Percentiles rank a stretch among this genome's conserved stretches.
Evolutionary conservation across 2,113 vertebrate genomes (phyloP).

Genomic region (Bothrops jararaca): DNA sequence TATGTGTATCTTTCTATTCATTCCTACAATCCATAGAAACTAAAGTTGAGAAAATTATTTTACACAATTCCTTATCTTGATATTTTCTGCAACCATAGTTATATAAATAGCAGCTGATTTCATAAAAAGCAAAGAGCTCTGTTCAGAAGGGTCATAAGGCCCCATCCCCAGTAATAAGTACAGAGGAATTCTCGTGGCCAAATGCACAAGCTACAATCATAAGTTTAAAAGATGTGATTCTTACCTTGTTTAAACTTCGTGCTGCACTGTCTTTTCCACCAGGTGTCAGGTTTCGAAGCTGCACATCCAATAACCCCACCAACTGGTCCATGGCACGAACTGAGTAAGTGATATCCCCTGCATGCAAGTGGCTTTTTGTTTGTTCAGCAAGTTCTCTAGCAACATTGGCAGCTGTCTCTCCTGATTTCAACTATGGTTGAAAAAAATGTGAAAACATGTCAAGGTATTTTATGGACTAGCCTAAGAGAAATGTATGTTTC

Average conservation of each 20-base stretch:
- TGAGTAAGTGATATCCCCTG: slow-evolving; percentile 89
- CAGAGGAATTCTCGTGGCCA: neutral
- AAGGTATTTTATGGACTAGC: neutral
- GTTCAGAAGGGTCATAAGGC: neutral
- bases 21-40: neutral
- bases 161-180: neutral
- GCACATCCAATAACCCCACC: slow-evolving; percentile 91
- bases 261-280: slow-evolving; percentile 97
- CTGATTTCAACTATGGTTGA: slow-evolving; percentile 78
- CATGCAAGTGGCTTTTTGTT: slow-evolving; percentile 86
- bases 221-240: rapidly evolving
- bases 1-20: neutral
- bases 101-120: slow-evolving; percentile 14
- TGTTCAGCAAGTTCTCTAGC: slow-evolving; percentile 93
- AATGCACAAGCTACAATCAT: neutral
- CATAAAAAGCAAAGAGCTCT: neutral
- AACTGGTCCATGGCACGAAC: slow-evolving; percentile 93
- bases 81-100: slow-evolving; percentile 12
- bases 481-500: neutral
- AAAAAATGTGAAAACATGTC: slow-evolving; percentile 21
- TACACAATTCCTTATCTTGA: neutral
- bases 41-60: neutral
- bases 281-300: slow-evolving; percentile 92
- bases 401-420: slow-evolving; percentile 93
- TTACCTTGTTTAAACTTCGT: slow-evolving; percentile 96